These are phyloP conservation scores for Heliconius hermathena DNA, from an alignment of 1,140 invertebrate genomes.

Conservation along the genomic window DNA sequence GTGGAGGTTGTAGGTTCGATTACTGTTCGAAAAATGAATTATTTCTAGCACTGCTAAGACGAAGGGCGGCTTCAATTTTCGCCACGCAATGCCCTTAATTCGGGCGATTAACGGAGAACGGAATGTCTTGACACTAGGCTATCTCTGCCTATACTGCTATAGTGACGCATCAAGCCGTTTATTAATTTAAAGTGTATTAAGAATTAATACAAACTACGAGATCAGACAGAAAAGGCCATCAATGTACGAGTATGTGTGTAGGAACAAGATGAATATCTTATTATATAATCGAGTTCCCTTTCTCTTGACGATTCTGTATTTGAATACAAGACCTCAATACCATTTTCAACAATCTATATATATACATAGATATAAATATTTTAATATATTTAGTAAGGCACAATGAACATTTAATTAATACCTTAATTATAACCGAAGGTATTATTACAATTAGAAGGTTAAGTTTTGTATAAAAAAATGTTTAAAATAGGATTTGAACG, in stretches of 20 bases:
- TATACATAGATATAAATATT: background rate
- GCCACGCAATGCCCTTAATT: background rate
- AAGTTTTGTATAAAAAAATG: background rate
- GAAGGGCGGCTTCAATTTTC: background rate
- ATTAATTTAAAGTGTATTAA: no score
- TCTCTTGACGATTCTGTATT: background rate
- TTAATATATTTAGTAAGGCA: background rate
- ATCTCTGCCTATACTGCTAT: no score
- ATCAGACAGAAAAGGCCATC: no score
- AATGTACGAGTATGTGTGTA: background rate
- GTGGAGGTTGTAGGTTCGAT: no score
- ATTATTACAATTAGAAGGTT: no score
- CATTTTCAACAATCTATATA: background rate
- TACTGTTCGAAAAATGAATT: no score
- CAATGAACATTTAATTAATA: background rate
- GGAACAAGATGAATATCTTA: background rate
- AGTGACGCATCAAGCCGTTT: no score
- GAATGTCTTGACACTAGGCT: background rate
- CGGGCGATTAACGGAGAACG: background rate
- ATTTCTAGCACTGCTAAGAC: no score
- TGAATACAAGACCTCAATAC: background rate
- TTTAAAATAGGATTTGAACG: background rate
- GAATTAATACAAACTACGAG: no score
- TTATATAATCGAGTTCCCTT: conserved; percentile 2
- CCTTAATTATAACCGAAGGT: background rate